A percentile compares a stretch with the other conserved stretches of the same genome.
These are phyloP conservation scores for Chauna torquata DNA, from an alignment of 2,113 vertebrate genomes.

Conservation along the genomic window DNA sequence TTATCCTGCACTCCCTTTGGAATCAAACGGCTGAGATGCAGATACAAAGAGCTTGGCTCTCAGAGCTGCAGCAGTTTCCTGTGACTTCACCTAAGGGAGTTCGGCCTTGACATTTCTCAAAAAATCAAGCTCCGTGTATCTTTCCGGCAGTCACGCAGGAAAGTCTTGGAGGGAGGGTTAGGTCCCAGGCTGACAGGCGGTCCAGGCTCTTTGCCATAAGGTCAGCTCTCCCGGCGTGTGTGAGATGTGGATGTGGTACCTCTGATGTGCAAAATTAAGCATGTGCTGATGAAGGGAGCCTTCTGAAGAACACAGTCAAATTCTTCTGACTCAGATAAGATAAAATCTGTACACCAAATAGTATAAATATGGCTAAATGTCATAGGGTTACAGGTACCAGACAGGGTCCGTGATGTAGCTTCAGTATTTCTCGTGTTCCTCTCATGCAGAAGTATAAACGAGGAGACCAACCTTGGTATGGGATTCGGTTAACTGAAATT, in stretches of 20 bases:
- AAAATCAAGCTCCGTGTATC: rapidly evolving
- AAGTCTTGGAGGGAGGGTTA: background rate
- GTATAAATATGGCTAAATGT: background rate
- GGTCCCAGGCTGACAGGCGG: background rate
- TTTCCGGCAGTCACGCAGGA: background rate
- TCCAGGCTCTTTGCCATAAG: background rate
- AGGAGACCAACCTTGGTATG: background rate
- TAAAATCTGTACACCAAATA: background rate
- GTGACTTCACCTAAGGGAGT: conserved; percentile 14
- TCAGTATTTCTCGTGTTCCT: background rate
- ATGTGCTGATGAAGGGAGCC: background rate
- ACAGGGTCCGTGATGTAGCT: rapidly evolving
- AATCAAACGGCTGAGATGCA: background rate
- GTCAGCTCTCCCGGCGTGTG: background rate
- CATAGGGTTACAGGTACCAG: background rate
- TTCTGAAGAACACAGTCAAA: background rate
- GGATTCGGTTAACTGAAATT: background rate
- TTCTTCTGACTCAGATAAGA: background rate
- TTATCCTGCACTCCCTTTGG: background rate
- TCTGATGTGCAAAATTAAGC: background rate
- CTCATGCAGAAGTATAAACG: rapidly evolving
- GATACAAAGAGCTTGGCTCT: background rate
- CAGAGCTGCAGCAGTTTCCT: background rate
- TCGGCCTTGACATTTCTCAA: background rate
- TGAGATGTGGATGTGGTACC: background rate